Evolutionary conservation across 1,140 invertebrate species (phyloP).

Genomic region (Brachionus plicatilis): DNA sequence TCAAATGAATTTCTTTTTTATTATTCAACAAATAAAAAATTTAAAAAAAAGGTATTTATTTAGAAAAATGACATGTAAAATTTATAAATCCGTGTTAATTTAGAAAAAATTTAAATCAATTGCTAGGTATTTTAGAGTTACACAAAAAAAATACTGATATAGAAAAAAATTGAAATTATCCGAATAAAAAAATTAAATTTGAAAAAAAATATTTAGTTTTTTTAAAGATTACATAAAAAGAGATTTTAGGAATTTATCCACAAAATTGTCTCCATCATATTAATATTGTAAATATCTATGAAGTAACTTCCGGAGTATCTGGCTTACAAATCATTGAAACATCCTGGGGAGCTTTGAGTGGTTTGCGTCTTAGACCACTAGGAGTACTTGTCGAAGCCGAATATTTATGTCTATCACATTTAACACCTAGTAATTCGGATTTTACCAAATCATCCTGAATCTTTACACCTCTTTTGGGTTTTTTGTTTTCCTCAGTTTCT

Average conservation of each 20-base stretch:
- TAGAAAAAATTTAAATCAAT: not conserved
- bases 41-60: not conserved
- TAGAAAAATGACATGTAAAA: no score
- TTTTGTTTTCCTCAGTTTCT: not conserved
- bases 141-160: not conserved
- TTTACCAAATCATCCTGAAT: not conserved
- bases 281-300: not conserved
- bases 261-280: not conserved
- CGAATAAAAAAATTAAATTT: not conserved
- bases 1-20: no score
- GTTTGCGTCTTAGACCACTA: conserved; percentile 12
- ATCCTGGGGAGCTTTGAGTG: not conserved
- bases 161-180: no score
- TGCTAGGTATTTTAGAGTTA: not conserved
- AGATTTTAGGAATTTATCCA: not conserved
- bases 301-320: not conserved
- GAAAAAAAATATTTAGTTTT: not conserved
- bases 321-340: conserved; percentile 14
- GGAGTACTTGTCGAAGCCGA: conserved; percentile 19
- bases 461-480: not conserved
- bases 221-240: not conserved
- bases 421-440: not conserved
- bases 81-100: not conserved
- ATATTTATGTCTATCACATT: conserved; percentile 12
- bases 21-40: no score